A percentile compares a stretch with the other conserved stretches of the same genome.
These are phyloP conservation scores for Oryzias dopingdopingensis DNA, from an alignment of 2,797 vertebrate genomes.

Conservation along the genomic window DNA sequence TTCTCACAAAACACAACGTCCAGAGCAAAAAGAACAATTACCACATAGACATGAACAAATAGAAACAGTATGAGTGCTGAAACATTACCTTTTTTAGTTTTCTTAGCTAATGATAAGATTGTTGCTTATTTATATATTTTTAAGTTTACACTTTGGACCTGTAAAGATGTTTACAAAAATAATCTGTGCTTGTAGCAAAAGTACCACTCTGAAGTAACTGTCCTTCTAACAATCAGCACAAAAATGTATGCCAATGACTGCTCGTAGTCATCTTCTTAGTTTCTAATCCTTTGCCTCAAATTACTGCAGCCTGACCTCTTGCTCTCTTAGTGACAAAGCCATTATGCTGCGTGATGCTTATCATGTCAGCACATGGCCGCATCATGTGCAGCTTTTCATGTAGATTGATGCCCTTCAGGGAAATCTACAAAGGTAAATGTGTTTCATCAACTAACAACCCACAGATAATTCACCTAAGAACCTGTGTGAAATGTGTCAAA, in stretches of 20 bases:
- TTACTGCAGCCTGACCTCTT: conserved; percentile 53
- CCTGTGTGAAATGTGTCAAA: too few relatives aligned
- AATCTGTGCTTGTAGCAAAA: conserved; percentile 12
- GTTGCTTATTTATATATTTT: not conserved
- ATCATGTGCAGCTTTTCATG: conserved; percentile 19
- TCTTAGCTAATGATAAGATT: not conserved
- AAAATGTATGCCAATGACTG: conserved; percentile 48
- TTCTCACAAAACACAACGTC: conserved; percentile 51
- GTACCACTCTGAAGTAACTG: conserved; percentile 2
- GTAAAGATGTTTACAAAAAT: not conserved
- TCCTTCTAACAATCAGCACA: conserved; percentile 20
- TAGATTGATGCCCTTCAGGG: conserved; percentile 28
- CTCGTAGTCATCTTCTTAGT: conserved; percentile 59
- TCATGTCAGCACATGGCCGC: conserved; percentile 19
- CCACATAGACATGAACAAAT: conserved; percentile 43
- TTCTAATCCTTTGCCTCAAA: conserved; percentile 60
- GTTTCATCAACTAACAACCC: too few relatives aligned
- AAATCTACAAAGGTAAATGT: not conserved
- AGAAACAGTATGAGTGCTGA: conserved; percentile 1
- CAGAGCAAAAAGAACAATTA: conserved; percentile 29
- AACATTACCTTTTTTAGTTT: not conserved
- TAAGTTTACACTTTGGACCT: conserved; percentile 10
- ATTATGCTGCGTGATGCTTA: conserved; percentile 23
- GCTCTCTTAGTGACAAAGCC: conserved; percentile 26
- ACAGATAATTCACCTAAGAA: too few relatives aligned